Conservation (phyloP, 2,797 vertebrate species). For the Rhabdomys pumilio region DNA sequence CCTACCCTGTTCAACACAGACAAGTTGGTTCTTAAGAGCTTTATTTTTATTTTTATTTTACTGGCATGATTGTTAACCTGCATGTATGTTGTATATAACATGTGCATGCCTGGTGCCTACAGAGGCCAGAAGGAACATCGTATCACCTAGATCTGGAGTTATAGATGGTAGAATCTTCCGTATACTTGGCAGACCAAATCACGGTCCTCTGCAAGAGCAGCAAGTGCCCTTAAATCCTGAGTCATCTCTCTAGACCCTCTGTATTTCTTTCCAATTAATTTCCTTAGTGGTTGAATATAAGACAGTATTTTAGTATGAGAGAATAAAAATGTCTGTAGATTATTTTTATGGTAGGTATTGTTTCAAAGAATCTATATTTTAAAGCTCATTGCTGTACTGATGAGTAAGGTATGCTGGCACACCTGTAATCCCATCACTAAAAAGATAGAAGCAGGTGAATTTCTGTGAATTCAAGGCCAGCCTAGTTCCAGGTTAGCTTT, state of each 20-base stretch:
- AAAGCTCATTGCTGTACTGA: slow-evolving; percentile 1
- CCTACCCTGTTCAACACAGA: not conserved
- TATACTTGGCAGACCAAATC: not conserved
- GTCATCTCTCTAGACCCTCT: not conserved
- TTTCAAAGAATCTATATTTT: slow-evolving; percentile 50
- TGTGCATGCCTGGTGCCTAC: not conserved
- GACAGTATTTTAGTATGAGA: slow-evolving; percentile 42
- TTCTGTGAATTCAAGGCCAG: not conserved
- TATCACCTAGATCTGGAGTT: not conserved
- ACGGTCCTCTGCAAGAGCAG: not conserved
- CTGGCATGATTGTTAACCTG: not conserved
- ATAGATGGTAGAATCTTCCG: not conserved
- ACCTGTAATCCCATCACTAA: not conserved
- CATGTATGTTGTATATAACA: not conserved
- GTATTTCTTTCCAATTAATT: slow-evolving; percentile 59
- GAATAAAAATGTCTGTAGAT: slow-evolving; percentile 45
- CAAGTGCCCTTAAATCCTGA: not conserved
- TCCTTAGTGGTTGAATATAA: slow-evolving; percentile 56
- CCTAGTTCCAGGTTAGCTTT: not conserved
- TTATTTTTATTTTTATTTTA: slow-evolving; percentile 21
- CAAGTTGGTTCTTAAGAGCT: not conserved
- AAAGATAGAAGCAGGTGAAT: not conserved
- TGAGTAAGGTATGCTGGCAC: not conserved
- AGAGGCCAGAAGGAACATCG: not conserved
- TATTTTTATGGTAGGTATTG: not conserved